Evolutionary conservation across 2,888 invertebrate species (phyloP).

Genomic region (Andrena bicolor): DNA sequence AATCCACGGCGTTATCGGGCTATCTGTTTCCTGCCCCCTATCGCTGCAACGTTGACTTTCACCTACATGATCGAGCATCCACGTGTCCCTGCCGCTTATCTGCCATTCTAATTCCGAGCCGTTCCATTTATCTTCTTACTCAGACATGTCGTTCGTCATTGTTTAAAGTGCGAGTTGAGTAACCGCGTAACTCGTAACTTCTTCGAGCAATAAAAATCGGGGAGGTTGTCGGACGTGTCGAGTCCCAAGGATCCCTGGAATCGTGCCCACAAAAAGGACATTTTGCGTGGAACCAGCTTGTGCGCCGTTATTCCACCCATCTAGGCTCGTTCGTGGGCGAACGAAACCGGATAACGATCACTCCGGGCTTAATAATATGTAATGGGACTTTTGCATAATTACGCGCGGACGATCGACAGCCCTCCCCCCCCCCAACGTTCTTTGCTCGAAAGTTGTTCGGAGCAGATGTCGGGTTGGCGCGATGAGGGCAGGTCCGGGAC

Average conservation of each 20-base stretch:
- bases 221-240: too few species aligned
- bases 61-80: conserved; percentile 36
- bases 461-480: conserved; percentile 47
- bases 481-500: conserved; percentile 57
- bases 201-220: too few species aligned
- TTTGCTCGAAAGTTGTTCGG: conserved; percentile 22
- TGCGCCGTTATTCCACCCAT: background rate
- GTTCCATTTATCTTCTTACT: conserved; percentile 14
- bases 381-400: conserved; percentile 1
- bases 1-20: conserved; percentile 44
- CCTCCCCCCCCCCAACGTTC: background rate
- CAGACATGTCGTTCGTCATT: conserved; percentile 5
- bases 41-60: conserved; percentile 52
- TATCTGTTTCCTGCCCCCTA: conserved; percentile 48
- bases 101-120: conserved; percentile 36
- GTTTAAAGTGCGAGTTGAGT: conserved; percentile 3
- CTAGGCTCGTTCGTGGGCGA: background rate
- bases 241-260: background rate
- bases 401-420: too few species aligned
- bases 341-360: background rate
- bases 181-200: background rate
- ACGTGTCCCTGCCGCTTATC: conserved; percentile 29
- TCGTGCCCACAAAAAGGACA: background rate
- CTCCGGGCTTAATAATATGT: conserved; percentile 2
- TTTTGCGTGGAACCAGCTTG: background rate